A percentile compares a stretch with the other conserved stretches of the same genome.
Conservation (phyloP, 2,113 vertebrate species). For the Xerus inauris region DNA sequence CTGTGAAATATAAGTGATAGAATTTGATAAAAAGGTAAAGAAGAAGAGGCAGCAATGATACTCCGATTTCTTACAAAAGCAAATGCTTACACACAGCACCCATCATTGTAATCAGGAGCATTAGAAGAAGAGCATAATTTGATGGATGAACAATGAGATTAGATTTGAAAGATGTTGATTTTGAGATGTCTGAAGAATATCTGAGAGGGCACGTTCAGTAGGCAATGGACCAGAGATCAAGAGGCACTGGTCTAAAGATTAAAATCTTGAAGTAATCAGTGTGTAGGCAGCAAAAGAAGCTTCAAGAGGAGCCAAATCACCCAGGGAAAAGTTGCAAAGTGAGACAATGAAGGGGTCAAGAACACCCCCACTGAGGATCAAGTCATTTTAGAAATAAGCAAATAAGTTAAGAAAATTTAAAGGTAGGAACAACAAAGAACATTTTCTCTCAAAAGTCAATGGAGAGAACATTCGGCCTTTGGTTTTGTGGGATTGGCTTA, state of each 20-base stretch:
- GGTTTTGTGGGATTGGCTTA: too few relatives aligned
- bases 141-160: neutral
- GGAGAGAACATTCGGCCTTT: too few relatives aligned
- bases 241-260: neutral
- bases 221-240: neutral
- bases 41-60: neutral
- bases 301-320: neutral
- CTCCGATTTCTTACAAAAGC: neutral
- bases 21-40: neutral
- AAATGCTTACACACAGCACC: neutral
- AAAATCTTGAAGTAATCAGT: neutral
- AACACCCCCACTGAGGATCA: neutral
- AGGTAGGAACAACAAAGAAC: neutral
- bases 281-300: neutral
- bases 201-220: neutral
- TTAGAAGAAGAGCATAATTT: neutral
- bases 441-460: neutral
- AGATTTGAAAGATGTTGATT: neutral
- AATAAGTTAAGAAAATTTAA: neutral
- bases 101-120: neutral
- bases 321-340: neutral
- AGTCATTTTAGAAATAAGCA: constrained; percentile 31
- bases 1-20: neutral
- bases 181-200: neutral
- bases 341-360: neutral